Conservation (phyloP, 2,797 vertebrate genomes). For the Synaphobranchus kaupii region DNA sequence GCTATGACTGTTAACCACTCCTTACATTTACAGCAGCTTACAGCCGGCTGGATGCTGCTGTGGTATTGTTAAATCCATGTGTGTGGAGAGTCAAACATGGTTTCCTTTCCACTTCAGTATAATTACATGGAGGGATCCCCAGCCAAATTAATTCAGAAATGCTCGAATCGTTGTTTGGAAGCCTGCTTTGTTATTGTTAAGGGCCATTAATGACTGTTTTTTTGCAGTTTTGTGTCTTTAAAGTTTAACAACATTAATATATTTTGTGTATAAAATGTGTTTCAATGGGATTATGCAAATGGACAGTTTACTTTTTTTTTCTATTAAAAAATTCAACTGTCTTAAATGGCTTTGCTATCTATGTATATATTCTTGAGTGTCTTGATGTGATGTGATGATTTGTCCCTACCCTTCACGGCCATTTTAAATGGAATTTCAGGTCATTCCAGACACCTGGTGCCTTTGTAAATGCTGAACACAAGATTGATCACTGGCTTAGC, state of each 20-base stretch:
- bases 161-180: background rate
- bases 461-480: background rate
- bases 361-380: background rate
- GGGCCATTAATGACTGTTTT: background rate
- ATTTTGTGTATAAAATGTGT: background rate
- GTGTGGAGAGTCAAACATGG: background rate
- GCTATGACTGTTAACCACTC: background rate
- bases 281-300: slow-evolving; percentile 4
- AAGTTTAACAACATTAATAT: slow-evolving; percentile 20
- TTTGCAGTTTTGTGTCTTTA: background rate
- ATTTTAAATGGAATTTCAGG: background rate
- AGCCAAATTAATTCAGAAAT: background rate
- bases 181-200: background rate
- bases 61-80: background rate
- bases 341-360: slow-evolving; percentile 7
- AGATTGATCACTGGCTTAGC: background rate
- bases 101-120: background rate
- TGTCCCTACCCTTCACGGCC: background rate
- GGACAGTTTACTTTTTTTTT: slow-evolving; percentile 6
- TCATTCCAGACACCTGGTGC: background rate
- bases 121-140: background rate
- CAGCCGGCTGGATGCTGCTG: background rate
- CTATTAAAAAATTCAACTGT: slow-evolving; percentile 32
- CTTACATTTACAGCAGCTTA: background rate
- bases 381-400: background rate